phyloP scores from a whole-genome alignment of 2,797 vertebrate species.

The Rhynchotus rufescens region DNA sequence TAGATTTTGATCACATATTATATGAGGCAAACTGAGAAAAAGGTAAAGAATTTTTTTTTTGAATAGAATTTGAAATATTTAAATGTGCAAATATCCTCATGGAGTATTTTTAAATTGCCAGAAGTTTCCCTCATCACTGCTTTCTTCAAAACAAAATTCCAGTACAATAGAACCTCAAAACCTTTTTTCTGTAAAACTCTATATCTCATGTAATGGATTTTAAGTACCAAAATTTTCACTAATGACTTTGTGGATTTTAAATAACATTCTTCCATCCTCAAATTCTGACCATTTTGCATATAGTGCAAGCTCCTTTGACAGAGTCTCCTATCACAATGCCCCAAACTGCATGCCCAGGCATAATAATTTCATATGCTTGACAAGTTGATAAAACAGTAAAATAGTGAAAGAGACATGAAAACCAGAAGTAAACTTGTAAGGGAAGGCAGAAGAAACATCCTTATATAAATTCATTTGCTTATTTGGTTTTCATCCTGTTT shows the following conservation, averaged over 20 bases:
- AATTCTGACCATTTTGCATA: neutral
- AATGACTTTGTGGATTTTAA: neutral
- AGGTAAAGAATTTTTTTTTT: neutral
- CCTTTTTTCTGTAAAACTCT: neutral
- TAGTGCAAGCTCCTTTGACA: neutral
- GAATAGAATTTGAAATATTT: conserved; percentile 24
- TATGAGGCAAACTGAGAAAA: neutral
- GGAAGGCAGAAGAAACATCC: neutral
- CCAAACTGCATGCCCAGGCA: neutral
- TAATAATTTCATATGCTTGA: neutral
- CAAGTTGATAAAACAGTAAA: neutral
- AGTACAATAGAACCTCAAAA: neutral
- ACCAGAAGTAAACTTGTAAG: neutral
- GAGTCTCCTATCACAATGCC: rapidly evolving
- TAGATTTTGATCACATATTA: conserved; percentile 12
- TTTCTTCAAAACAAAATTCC: neutral
- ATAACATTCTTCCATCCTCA: neutral
- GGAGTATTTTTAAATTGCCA: neutral
- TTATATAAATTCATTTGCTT: neutral
- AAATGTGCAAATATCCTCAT: neutral
- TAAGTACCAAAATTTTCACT: neutral
- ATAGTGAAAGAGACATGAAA: neutral
- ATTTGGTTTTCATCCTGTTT: neutral
- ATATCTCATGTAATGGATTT: neutral
- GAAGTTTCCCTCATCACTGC: neutral